Evolutionary conservation across 1,140 invertebrate genomes (phyloP).

Genomic region (Drosophila parabipectinata): DNA sequence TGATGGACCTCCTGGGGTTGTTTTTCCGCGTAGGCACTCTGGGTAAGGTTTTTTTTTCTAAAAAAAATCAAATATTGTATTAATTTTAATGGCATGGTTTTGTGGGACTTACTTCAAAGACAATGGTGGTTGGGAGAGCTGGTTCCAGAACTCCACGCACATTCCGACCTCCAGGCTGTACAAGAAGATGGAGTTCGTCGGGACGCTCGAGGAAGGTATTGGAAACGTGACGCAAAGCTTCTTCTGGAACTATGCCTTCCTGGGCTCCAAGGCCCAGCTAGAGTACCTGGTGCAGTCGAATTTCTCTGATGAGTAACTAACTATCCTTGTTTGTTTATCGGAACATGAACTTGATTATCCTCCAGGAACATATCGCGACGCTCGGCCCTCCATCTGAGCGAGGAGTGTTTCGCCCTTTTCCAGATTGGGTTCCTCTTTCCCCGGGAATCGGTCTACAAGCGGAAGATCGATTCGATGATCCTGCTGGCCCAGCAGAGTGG

Average conservation of each 20-base stretch:
- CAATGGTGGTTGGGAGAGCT: constrained; percentile 88
- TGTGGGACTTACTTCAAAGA: constrained; percentile 83
- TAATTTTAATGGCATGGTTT: background rate
- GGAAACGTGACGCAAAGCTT: constrained; percentile 89
- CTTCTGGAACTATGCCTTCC: constrained; percentile 90
- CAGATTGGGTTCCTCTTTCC: constrained; percentile 87
- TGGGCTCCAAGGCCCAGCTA: constrained; percentile 88
- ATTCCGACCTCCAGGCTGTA: constrained; percentile 86
- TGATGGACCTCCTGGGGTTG: constrained; percentile 86
- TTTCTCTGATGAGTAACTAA: constrained; percentile 86
- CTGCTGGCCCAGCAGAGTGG: constrained; percentile 87
- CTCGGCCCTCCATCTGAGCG: constrained; percentile 87
- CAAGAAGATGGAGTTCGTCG: constrained; percentile 88
- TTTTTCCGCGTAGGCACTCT: constrained; percentile 84
- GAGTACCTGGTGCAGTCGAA: constrained; percentile 89
- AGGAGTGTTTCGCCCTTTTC: constrained; percentile 89
- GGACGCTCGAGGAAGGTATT: constrained; percentile 87
- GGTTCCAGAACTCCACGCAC: constrained; percentile 88
- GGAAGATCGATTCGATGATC: constrained; percentile 86
- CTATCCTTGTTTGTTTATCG: background rate
- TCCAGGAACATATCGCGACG: constrained; percentile 85
- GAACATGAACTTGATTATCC: background rate
- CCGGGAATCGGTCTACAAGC: constrained; percentile 86
- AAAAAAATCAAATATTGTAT: background rate
- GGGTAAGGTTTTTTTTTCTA: constrained; percentile 42